Evolutionary conservation across 1,140 invertebrate genomes (phyloP), one percentile per base, ranked within the genome.

Genomic region (Lucilia sericata): DNA sequence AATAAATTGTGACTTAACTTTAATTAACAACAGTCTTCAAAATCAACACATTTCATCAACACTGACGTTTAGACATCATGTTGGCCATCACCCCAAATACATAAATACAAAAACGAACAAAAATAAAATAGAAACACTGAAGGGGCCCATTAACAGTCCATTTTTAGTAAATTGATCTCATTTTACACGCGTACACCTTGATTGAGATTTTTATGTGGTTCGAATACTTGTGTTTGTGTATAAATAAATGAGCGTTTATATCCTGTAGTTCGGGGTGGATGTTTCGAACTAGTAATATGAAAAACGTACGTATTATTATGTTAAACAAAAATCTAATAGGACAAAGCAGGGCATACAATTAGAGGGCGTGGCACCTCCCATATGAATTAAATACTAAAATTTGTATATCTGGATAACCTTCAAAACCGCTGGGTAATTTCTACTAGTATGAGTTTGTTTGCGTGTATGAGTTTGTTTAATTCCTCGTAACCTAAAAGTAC

Each of bases 201-300:
- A 80, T 80, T 80, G 76, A 80, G 76, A 80, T 49, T 80, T 80
- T 80, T 80, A 80, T 80, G 76, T 80, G 76, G 76, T 51, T n/a
- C 30, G 13, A 49, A 80, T 49, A 30, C 25, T 30, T 30, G 25
- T 30, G 25, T 30, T 30, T 30, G 25, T 30, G 25, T 30, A 3
- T 30, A 30, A 30, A 30, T 30, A 30, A 30, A 30, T 30, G 25
- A 30, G 25, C 3, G 25, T 30, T 30, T 30, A 2, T 2, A 30
- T 3, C 25, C 25, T 30, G 25, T 3, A 30, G 3, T 30, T 30
- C 25, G 25, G 1, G 25, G 25, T 30, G 3, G 1, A 30, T 30
- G 25, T 30, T 30, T 30, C 3, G 25, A 30, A 30, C 3, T 30
- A 30, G 25, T 30, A 2, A 30, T 30, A 30, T 3, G 25, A 30